Conservation (phyloP, 2,888 invertebrate genomes). For the Lottia gigantea region DNA sequence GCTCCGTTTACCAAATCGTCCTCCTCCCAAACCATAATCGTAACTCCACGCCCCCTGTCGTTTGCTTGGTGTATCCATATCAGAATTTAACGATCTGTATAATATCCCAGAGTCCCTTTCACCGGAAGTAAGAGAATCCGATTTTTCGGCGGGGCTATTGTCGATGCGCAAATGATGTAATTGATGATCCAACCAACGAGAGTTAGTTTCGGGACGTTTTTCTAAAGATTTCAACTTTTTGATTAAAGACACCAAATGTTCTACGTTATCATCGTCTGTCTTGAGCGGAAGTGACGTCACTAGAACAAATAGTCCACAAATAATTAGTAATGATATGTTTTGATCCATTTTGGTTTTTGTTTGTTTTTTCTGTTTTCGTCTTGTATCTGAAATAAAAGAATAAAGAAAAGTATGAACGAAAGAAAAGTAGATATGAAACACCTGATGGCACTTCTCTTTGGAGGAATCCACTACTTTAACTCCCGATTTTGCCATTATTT, state of each 20-base stretch:
- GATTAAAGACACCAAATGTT: constrained; percentile 15
- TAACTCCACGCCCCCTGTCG: constrained; percentile 62
- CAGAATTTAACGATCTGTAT: constrained; percentile 16
- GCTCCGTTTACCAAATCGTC: constrained; percentile 61
- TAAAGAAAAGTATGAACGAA: too few species aligned
- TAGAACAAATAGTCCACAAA: constrained; percentile 12
- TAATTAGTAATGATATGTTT: neutral
- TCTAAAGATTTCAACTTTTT: constrained; percentile 17
- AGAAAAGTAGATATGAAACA: too few species aligned
- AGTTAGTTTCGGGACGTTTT: constrained; percentile 12
- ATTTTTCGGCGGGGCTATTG: neutral
- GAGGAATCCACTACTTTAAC: too few species aligned
- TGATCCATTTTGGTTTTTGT: neutral
- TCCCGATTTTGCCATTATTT: too few species aligned
- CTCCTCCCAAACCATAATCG: constrained; percentile 65
- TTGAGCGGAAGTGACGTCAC: constrained; percentile 22
- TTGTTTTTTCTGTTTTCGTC: neutral
- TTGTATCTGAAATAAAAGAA: neutral
- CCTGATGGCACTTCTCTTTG: too few species aligned
- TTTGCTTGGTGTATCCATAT: constrained; percentile 40
- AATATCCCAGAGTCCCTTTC: neutral
- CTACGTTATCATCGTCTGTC: constrained; percentile 12
- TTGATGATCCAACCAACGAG: neutral
- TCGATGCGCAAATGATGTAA: neutral
- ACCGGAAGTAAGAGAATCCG: constrained; percentile 1